Base-by-base conservation (phyloP, 1,140 invertebrate species). In the Coenobita brevimanus region DNA sequence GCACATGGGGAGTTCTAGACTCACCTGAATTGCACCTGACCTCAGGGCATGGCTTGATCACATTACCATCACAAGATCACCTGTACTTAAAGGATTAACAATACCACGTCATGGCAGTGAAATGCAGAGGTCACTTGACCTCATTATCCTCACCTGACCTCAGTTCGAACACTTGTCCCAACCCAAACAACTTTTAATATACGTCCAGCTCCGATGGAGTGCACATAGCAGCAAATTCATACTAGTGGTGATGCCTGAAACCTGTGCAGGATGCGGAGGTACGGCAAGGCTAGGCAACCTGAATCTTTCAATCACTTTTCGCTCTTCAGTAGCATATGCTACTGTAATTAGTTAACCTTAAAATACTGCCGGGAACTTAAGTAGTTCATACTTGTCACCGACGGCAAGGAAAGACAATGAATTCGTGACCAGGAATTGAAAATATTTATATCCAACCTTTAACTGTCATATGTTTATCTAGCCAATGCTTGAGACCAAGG, bases 281-380 rank as follows among this genome's bases (percentile, higher is more conserved):
- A 57, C 54, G 54, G 54, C 54, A 57, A 57, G 54, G 54, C 54
- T 10, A 57, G 54, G n/a, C 54, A 57, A 57, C 13, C 13, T 57
- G 54, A 10, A 57, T 57, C 54, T n/a, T 10, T 57, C 54, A 57
- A 57, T 57, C 54, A 57, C 54, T 57, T 13, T 57, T 57, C n/a
- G n/a, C 54, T 57, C n/a, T 10, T 57, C 13, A n/a, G n/a, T 57
- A 13, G n/a, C 54, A 57, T 57, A 57, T 57, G n/a, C 54, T 57
- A 57, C n/a, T 57, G n/a, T n/a, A 57, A 57, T 57, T 10, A 57
- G 54, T n/a, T 57, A 57, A 57, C 54, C 54, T 57, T 57, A 57
- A n/a, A n/a, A 57, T 57, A 57, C 54, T 57, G n/a, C n/a, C n/a
- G 54, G 54, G 54, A 57, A 57, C 54, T n/a, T n/a, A n/a, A n/a